These are phyloP conservation scores for Orientallactaga sibirica DNA, from an alignment of 2,797 vertebrate species.

Conservation along the genomic window DNA sequence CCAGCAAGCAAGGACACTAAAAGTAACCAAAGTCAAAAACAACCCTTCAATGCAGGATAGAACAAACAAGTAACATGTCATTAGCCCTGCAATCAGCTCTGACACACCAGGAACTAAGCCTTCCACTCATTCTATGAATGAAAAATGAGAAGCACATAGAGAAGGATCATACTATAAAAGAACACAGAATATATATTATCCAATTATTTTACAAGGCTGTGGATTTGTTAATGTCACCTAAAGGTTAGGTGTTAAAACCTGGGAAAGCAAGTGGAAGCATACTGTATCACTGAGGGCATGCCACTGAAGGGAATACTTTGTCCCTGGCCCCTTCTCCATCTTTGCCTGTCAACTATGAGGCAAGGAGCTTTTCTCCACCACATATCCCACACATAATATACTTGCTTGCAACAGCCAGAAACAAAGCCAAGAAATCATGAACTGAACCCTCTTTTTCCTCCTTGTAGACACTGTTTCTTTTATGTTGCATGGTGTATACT, in stretches of 20 bases:
- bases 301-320: too few species aligned
- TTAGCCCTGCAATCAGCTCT: background rate
- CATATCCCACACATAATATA: background rate
- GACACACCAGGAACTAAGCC: background rate
- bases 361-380: background rate
- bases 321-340: too few species aligned
- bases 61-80: constrained; percentile 35
- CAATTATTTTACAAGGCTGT: background rate
- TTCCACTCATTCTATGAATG: constrained; percentile 24
- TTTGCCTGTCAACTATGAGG: too few species aligned
- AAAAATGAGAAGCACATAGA: background rate
- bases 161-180: constrained; percentile 5
- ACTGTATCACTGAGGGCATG: background rate
- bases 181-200: background rate
- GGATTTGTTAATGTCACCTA: background rate
- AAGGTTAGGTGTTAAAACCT: background rate
- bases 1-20: background rate
- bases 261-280: background rate
- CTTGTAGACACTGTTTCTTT: too few species aligned
- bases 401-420: background rate
- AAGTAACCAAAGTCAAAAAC: constrained; percentile 23
- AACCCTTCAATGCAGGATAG: background rate
- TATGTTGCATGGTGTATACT: too few species aligned
- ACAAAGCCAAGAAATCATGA: background rate
- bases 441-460: too few species aligned